These are phyloP conservation scores for Achatina immaculata DNA, from an alignment of 1,140 invertebrate genomes.

Conservation along the genomic window DNA sequence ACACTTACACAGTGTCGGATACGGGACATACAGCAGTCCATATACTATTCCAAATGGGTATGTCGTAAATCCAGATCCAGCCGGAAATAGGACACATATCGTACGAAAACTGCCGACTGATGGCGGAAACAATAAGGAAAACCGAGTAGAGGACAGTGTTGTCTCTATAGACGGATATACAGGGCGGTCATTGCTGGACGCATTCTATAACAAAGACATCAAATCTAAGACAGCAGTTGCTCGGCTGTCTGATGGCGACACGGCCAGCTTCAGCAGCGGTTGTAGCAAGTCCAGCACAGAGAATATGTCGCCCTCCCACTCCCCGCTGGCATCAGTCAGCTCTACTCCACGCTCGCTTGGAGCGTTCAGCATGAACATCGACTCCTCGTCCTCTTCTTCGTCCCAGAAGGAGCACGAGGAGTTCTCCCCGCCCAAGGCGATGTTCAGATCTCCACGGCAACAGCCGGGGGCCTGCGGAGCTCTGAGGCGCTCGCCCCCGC, in stretches of 20 bases:
- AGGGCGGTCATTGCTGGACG: constrained; percentile 28
- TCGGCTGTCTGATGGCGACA: constrained; percentile 32
- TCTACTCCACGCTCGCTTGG: constrained; percentile 24
- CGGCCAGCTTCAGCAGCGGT: constrained; percentile 34
- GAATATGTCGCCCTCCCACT: constrained; percentile 25
- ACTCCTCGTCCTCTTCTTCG: constrained; percentile 7
- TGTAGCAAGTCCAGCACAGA: constrained; percentile 37
- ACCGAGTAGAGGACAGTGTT: background rate
- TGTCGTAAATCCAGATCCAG: background rate
- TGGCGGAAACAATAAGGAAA: constrained; percentile 24
- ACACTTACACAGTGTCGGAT: background rate
- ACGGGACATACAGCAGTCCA: background rate
- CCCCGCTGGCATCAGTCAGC: constrained; percentile 15
- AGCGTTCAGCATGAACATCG: constrained; percentile 7
- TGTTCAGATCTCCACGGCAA: constrained; percentile 26
- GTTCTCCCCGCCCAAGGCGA: constrained; percentile 19
- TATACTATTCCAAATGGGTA: constrained; percentile 21
- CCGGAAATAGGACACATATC: background rate
- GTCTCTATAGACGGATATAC: constrained; percentile 27
- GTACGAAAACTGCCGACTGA: constrained; percentile 12
- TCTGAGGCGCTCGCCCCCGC: constrained; percentile 1
- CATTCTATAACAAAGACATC: constrained; percentile 36
- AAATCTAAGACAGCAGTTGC: constrained; percentile 26
- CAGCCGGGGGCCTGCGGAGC: background rate
- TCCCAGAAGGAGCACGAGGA: constrained; percentile 2